These are phyloP conservation scores for Lathamus discolor DNA, from an alignment of 2,113 vertebrate genomes.

Conservation along the genomic window DNA sequence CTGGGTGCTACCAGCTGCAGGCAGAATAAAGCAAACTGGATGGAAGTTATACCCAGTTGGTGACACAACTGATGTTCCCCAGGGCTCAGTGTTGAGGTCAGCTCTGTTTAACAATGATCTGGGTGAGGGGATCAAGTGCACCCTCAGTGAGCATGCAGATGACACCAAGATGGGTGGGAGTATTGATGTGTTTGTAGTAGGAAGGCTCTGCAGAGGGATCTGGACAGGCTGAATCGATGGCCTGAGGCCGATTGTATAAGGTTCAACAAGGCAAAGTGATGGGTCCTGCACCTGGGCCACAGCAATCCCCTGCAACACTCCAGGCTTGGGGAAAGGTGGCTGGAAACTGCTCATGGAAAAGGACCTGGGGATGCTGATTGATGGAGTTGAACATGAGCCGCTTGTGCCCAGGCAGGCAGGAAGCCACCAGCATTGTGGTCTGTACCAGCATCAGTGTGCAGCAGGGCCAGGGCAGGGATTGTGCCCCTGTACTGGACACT, in stretches of 20 bases:
- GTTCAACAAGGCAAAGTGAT: neutral
- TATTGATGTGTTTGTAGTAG: neutral
- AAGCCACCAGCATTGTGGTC: no score
- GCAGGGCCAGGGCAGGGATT: neutral
- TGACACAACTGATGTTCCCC: neutral
- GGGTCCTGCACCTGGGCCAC: neutral
- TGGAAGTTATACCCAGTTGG: neutral
- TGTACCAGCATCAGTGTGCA: neutral
- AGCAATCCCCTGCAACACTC: neutral
- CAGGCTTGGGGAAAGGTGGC: neutral
- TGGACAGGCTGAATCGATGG: neutral
- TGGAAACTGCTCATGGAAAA: neutral
- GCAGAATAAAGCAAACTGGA: neutral
- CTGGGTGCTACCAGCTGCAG: neutral
- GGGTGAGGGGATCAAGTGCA: fast-evolving
- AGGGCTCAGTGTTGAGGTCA: neutral
- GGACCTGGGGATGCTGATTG: neutral
- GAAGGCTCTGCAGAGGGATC: neutral
- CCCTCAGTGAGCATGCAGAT: no score
- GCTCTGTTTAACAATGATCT: neutral
- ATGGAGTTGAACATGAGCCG: neutral
- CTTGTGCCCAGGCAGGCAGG: neutral
- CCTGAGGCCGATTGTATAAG: neutral
- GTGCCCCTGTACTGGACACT: no score
- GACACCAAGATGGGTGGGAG: neutral